Percentiles rank a stretch among this genome's conserved stretches.
Conservation (phyloP, 2,113 vertebrate genomes). For the Synodontis membranacea region DNA sequence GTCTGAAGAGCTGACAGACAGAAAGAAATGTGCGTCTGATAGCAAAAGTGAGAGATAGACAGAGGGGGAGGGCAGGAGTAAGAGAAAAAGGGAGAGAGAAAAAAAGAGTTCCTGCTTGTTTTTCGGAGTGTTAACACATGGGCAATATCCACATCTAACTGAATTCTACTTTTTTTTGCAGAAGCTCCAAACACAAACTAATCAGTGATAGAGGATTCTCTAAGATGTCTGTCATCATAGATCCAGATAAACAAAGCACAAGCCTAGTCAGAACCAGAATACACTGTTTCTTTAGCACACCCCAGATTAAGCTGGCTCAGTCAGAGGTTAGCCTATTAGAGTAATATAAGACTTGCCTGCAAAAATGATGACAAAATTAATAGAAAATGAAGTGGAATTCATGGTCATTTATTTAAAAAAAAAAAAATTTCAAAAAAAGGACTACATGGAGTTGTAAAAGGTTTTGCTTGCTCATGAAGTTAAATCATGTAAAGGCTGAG, state of each 20-base stretch:
- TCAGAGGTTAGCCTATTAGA: background rate
- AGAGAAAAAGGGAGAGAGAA: background rate
- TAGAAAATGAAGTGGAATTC: background rate
- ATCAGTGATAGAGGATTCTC: background rate
- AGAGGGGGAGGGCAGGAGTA: background rate
- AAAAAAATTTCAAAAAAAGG: constrained; percentile 10
- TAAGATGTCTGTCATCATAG: background rate
- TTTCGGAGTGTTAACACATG: constrained; percentile 9
- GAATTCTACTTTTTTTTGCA: background rate
- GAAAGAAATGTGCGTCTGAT: constrained; percentile 12
- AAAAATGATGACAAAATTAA: background rate
- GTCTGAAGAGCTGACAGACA: constrained; percentile 48
- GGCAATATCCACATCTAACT: background rate
- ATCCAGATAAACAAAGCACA: background rate
- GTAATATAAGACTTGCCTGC: background rate
- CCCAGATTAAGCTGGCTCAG: background rate
- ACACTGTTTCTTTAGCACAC: background rate
- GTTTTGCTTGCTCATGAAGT: constrained; percentile 21
- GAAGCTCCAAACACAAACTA: background rate
- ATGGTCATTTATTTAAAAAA: background rate
- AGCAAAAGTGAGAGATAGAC: background rate
- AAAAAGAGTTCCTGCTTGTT: constrained; percentile 11
- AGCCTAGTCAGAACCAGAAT: background rate
- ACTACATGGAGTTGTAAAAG: background rate
- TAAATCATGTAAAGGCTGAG: constrained; percentile 16